Evolutionary conservation across 2,888 invertebrate species (phyloP), one percentile per base, ranked within the genome.

Genomic region (Silvanus unidentatus): DNA sequence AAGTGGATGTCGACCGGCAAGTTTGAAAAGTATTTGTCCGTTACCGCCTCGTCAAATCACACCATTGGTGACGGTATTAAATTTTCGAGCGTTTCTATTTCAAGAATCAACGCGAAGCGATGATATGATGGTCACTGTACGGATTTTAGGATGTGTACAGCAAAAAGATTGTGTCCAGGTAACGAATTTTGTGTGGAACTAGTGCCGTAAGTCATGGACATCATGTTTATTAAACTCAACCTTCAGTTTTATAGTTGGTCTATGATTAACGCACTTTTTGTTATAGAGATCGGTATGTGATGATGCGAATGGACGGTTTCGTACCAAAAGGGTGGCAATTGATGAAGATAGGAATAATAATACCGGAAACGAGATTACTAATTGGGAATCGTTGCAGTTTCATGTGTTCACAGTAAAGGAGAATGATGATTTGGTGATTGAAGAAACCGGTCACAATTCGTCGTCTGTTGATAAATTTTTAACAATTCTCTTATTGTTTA

Each of bases 81-180:
- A 68, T 35, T 76, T 77, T 50, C 72, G 77, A 40, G 78, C 79
- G 1, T 76, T 79, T 34, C 74, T 79, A 71, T 80, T 81, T 56
- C 77, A 79, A 47, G 78, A 76, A 10, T 77, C 79, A 73, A 70
- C 67, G 13, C 76, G 75, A 52, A 77, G 76, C 1, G 80, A 80
- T 44, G 76, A 77, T 53, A 72, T 80, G 64, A 63, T 77, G 1
- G 64, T 81, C 50, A 76, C 74, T 35, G 75, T 79, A 48, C 73
- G 74, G 47, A 72, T 79, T 48, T 69, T 73, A 1, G 81, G 75
- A 1, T 81, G 80, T 49, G 48, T 80, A 34, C 75, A 77, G 44
- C 63, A 71, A 1, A 66, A 65, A 1, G 80, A 80, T 54, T 80
- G 80, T 53, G 62, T 66, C 44, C 61, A 71, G 57, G 66, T 66